Conservation (phyloP, 2,888 invertebrate genomes). For the Phania funesta region DNA sequence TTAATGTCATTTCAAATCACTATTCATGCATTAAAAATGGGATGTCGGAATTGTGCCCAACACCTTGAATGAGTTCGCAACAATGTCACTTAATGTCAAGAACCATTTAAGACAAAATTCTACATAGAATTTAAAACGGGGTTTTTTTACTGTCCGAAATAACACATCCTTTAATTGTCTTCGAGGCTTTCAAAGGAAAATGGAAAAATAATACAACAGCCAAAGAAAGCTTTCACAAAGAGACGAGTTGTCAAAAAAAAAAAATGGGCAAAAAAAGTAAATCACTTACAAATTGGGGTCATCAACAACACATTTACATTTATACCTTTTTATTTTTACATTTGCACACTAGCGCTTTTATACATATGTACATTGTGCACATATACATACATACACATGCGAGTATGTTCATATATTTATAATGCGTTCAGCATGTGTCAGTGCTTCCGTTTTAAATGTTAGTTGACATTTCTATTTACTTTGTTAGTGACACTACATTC, state of each 20-base stretch:
- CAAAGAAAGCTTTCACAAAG: not conserved
- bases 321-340: not conserved
- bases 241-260: constrained; percentile 4
- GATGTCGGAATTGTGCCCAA: not conserved
- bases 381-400: not conserved
- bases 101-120: not conserved
- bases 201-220: not conserved
- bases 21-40: no score
- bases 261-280: not conserved
- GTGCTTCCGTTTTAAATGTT: constrained; percentile 57
- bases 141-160: constrained; percentile 10
- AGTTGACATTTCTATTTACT: constrained; percentile 58
- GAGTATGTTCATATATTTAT: constrained; percentile 13
- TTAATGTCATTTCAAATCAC: not conserved
- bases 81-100: constrained; percentile 6
- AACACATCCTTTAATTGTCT: constrained; percentile 14
- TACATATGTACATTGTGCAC: not conserved
- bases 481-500: not conserved
- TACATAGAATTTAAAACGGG: constrained; percentile 6
- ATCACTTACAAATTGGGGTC: constrained; percentile 62
- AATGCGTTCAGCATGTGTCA: constrained; percentile 47
- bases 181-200: not conserved
- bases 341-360: not conserved
- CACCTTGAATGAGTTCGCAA: not conserved
- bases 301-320: constrained; percentile 44